A percentile compares a stretch with the other conserved stretches of the same genome.
These are phyloP conservation scores for Halictus rubicundus DNA, from an alignment of 1,140 invertebrate genomes.

Conservation along the genomic window DNA sequence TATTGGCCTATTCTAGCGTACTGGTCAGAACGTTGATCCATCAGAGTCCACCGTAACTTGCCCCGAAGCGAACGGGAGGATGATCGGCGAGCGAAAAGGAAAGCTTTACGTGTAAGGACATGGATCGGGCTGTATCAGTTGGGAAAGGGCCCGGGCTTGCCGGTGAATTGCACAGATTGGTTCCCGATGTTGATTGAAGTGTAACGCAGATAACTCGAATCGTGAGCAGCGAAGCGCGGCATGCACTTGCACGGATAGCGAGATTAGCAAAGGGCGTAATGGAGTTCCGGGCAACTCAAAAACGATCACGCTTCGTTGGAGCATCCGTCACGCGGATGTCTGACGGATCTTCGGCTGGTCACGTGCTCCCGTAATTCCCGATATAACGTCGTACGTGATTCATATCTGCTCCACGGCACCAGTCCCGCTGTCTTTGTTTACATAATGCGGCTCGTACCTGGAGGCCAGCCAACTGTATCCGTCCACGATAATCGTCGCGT, in stretches of 20 bases:
- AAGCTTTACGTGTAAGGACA: slow-evolving; percentile 41
- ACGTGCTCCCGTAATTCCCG: slow-evolving; percentile 61
- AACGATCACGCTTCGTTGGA: slow-evolving; percentile 72
- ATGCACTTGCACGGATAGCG: slow-evolving; percentile 74
- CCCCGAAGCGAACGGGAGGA: too few species aligned
- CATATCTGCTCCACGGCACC: slow-evolving; percentile 36
- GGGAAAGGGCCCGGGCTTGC: slow-evolving; percentile 27
- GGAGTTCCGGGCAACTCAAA: slow-evolving; percentile 71
- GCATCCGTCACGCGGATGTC: slow-evolving; percentile 60
- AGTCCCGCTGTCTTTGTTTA: slow-evolving; percentile 54
- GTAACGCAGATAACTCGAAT: slow-evolving; percentile 77
- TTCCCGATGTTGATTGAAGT: slow-evolving; percentile 77
- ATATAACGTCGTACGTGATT: slow-evolving; percentile 59
- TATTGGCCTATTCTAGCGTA: too few species aligned
- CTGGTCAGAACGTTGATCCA: too few species aligned
- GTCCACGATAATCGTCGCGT: slow-evolving; percentile 57
- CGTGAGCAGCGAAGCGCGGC: slow-evolving; percentile 69
- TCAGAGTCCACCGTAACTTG: too few species aligned
- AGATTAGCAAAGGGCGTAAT: slow-evolving; percentile 73
- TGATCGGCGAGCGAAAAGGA: slow-evolving; percentile 22
- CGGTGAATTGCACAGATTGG: slow-evolving; percentile 59
- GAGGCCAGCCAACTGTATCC: slow-evolving; percentile 58
- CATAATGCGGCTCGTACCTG: slow-evolving; percentile 55
- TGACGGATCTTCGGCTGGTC: slow-evolving; percentile 31
- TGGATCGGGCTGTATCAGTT: slow-evolving; percentile 36